These are phyloP conservation scores for Anthrax anthrax DNA, from an alignment of 2,888 invertebrate species.

Conservation along the genomic window DNA sequence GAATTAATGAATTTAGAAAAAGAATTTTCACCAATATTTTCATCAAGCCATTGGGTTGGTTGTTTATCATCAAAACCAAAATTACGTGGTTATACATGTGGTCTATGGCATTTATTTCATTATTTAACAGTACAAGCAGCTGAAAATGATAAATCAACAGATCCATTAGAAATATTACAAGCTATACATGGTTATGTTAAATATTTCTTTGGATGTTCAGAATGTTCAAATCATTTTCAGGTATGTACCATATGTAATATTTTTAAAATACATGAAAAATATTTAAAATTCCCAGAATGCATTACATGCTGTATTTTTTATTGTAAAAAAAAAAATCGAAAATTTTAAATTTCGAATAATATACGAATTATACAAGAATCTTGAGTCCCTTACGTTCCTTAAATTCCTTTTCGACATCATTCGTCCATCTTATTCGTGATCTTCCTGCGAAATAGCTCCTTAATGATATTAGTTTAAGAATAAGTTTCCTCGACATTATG, in stretches of 20 bases:
- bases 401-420: too few relatives aligned
- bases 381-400: too few relatives aligned
- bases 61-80: slow-evolving; percentile 63
- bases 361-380: too few relatives aligned
- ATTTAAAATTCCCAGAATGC: too few relatives aligned
- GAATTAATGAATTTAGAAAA: slow-evolving; percentile 39
- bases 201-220: slow-evolving; percentile 85
- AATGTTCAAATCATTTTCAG: slow-evolving; percentile 81
- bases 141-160: slow-evolving; percentile 32
- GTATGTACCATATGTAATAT: slow-evolving; percentile 23
- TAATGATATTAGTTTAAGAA: too few relatives aligned
- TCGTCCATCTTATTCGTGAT: too few relatives aligned
- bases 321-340: too few relatives aligned
- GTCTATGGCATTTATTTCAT: slow-evolving; percentile 91
- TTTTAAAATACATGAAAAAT: slow-evolving; percentile 7
- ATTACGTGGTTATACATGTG: slow-evolving; percentile 82
- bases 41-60: slow-evolving; percentile 49
- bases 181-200: slow-evolving; percentile 81
- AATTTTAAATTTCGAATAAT: too few relatives aligned
- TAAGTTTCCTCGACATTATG: too few relatives aligned
- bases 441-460: too few relatives aligned
- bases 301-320: too few relatives aligned
- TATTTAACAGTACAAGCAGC: slow-evolving; percentile 70
- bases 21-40: slow-evolving; percentile 39
- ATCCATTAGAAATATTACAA: slow-evolving; percentile 55